These are phyloP conservation scores for Vultur gryphus DNA, from an alignment of 2,797 vertebrate genomes.

Conservation along the genomic window DNA sequence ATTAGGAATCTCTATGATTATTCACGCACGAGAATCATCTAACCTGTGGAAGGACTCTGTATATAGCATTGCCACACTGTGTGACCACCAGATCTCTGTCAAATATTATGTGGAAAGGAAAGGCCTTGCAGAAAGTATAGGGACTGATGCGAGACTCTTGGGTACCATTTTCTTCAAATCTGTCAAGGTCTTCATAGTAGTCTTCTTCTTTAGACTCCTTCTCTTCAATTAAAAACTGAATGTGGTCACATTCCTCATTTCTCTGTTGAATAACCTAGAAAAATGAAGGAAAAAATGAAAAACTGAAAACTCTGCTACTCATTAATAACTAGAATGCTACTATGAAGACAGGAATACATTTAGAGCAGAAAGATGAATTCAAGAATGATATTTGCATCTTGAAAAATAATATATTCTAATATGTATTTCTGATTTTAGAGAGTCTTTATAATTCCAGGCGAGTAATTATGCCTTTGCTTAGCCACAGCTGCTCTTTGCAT, in stretches of 20 bases:
- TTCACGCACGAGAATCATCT: not conserved
- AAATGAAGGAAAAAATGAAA: not conserved
- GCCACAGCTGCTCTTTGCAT: not conserved
- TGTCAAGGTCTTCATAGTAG: conserved; percentile 94
- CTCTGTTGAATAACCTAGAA: conserved; percentile 93
- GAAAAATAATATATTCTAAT: not conserved
- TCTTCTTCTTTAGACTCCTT: conserved; percentile 97
- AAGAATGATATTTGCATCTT: not conserved
- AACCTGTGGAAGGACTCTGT: conserved; percentile 96
- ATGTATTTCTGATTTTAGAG: not conserved
- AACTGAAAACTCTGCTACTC: not conserved
- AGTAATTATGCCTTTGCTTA: not conserved
- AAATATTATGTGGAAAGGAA: conserved; percentile 99
- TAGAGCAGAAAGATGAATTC: not conserved
- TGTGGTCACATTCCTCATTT: conserved; percentile 96
- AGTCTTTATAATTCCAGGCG: not conserved
- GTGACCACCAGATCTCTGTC: conserved; percentile 94
- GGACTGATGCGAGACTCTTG: conserved; percentile 98
- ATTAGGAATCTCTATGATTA: not conserved
- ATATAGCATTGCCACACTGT: conserved; percentile 97
- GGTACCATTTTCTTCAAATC: conserved; percentile 97
- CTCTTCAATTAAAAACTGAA: conserved; percentile 98
- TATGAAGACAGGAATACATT: not conserved
- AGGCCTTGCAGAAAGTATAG: conserved; percentile 97
- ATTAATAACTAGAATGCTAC: not conserved